Conservation (phyloP, 2,888 invertebrate genomes). For the Drosophila subsilvestris region DNA sequence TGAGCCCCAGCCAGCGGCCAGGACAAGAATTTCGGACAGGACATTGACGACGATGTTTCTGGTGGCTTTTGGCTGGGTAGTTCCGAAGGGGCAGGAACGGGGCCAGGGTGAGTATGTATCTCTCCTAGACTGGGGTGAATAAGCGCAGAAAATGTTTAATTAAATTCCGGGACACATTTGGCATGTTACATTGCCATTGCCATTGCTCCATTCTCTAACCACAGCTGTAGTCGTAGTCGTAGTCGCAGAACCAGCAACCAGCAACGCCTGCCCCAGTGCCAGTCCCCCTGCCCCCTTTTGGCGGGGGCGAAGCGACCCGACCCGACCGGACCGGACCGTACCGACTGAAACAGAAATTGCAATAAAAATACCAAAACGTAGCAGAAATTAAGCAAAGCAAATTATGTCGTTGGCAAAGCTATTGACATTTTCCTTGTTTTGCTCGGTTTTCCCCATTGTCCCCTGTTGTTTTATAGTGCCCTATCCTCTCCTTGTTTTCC, state of each 20-base stretch:
- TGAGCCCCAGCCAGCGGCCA: conserved; percentile 38
- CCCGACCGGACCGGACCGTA: conserved; percentile 28
- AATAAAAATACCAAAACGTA: conserved; percentile 80
- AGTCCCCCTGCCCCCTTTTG: no score
- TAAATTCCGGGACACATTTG: conserved; percentile 81
- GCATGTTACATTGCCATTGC: conserved; percentile 73
- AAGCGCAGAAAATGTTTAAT: conserved; percentile 81
- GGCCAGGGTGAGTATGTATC: background rate
- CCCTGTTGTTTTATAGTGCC: conserved; percentile 4
- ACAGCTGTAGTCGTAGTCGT: conserved; percentile 51
- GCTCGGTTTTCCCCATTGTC: conserved; percentile 14
- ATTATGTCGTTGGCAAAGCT: conserved; percentile 65
- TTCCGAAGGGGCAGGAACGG: no score
- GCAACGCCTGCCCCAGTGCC: background rate
- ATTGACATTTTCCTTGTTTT: conserved; percentile 68
- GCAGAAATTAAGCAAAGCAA: conserved; percentile 78
- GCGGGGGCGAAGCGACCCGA: background rate
- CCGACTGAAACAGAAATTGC: conserved; percentile 76
- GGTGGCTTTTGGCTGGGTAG: conserved; percentile 14
- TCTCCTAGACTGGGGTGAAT: conserved; percentile 36
- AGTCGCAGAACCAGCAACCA: background rate
- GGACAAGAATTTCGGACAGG: conserved; percentile 54
- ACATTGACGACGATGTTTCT: conserved; percentile 41
- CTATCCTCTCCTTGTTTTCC: conserved; percentile 4
- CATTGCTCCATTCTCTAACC: conserved; percentile 47